A percentile compares a stretch with the other conserved stretches of the same genome.
Conservation (phyloP, 1,140 invertebrate species). For the Drosophila willistoni region DNA sequence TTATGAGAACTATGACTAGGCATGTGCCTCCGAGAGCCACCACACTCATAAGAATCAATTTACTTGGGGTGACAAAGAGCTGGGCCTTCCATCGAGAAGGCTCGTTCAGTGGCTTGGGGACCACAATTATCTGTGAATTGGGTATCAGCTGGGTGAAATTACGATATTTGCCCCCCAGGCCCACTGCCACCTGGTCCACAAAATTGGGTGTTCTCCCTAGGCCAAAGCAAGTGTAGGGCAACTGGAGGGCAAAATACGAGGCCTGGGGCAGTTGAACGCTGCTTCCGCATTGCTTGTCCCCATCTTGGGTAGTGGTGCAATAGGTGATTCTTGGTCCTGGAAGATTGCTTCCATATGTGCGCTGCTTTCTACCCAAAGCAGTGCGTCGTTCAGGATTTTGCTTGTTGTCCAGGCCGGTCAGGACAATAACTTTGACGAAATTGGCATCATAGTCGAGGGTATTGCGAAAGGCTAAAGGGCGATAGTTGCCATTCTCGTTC, state of each 20-base stretch:
- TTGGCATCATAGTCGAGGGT: constrained; percentile 96
- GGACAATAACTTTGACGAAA: constrained; percentile 97
- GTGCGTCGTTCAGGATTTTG: constrained; percentile 88
- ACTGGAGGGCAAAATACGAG: constrained; percentile 94
- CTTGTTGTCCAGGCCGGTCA: constrained; percentile 91
- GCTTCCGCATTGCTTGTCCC: constrained; percentile 88
- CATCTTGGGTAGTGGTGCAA: constrained; percentile 92
- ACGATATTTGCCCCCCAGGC: constrained; percentile 88
- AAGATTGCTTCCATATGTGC: constrained; percentile 94
- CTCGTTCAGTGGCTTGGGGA: constrained; percentile 92
- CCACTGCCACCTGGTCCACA: constrained; percentile 94
- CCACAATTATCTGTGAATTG: constrained; percentile 98
- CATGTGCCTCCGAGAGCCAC: constrained; percentile 94
- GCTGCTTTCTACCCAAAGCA: constrained; percentile 88
- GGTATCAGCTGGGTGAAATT: constrained; percentile 97
- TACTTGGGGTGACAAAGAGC: constrained; percentile 97
- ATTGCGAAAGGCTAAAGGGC: constrained; percentile 91
- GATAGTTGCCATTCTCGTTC: constrained; percentile 83
- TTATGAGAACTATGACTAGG: constrained; percentile 92
- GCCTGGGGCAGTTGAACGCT: constrained; percentile 96
- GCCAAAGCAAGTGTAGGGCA: constrained; percentile 98
- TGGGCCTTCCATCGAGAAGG: constrained; percentile 95
- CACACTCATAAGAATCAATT: constrained; percentile 95
- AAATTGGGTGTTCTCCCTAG: constrained; percentile 98
- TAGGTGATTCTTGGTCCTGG: constrained; percentile 95